These are phyloP conservation scores for Eucera pruinosa DNA, from an alignment of 2,888 invertebrate species.

Conservation along the genomic window DNA sequence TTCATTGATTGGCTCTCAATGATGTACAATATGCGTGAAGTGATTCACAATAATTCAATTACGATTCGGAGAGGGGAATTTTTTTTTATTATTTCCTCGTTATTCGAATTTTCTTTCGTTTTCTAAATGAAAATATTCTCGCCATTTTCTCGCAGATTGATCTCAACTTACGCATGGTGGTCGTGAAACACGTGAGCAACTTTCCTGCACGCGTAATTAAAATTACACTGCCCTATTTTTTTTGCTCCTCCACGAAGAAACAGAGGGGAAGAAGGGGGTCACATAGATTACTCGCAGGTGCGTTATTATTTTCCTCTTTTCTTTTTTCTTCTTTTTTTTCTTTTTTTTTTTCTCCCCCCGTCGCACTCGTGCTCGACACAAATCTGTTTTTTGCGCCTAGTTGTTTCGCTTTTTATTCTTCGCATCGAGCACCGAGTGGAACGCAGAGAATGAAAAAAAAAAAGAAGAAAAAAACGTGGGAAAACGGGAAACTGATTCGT, in stretches of 20 bases:
- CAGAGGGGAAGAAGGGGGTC: constrained; percentile 18
- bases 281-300: constrained; percentile 32
- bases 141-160: constrained; percentile 10
- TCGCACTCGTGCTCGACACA: too few relatives aligned
- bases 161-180: constrained; percentile 27
- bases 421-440: constrained; percentile 4
- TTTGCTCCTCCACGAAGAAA: constrained; percentile 17
- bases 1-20: too few relatives aligned
- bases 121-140: constrained; percentile 2
- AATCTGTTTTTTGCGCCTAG: too few relatives aligned
- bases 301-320: constrained; percentile 4
- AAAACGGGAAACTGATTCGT: not conserved
- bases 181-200: constrained; percentile 20
- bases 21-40: too few relatives aligned
- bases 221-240: constrained; percentile 46
- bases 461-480: not conserved
- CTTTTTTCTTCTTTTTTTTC: not conserved
- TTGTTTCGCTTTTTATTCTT: not conserved
- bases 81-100: too few relatives aligned
- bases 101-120: too few relatives aligned
- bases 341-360: constrained; percentile 1
- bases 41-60: too few relatives aligned
- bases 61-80: too few relatives aligned
- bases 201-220: constrained; percentile 44
- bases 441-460: too few relatives aligned